Evolutionary conservation across 2,113 vertebrate genomes (phyloP).

Genomic region (Chaetops frenatus): DNA sequence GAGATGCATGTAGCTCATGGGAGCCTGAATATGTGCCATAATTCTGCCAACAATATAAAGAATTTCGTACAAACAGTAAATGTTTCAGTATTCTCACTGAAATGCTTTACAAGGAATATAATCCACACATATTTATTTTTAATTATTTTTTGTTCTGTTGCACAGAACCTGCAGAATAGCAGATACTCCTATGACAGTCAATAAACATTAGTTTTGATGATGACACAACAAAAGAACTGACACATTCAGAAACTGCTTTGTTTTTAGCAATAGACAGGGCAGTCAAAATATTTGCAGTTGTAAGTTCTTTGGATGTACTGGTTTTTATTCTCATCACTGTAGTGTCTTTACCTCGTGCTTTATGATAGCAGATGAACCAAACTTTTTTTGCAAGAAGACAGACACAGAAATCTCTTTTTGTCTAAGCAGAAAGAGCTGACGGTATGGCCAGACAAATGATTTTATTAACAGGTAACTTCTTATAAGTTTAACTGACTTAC

Average conservation of each 20-base stretch:
- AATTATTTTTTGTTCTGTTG: not conserved
- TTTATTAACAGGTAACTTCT: not conserved
- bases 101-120: not conserved
- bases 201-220: not conserved
- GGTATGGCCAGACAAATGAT: not conserved
- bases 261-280: not conserved
- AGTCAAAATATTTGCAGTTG: not conserved
- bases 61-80: not conserved
- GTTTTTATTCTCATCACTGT: not conserved
- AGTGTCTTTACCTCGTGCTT: not conserved
- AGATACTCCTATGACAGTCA: not conserved
- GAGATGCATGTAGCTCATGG: not conserved
- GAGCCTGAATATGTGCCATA: not conserved
- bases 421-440: not conserved
- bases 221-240: not conserved
- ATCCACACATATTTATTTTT: not conserved
- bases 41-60: not conserved
- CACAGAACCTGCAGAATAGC: not conserved
- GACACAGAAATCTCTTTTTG: not conserved
- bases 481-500: not conserved
- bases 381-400: not conserved
- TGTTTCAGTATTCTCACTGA: not conserved
- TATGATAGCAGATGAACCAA: not conserved
- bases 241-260: not conserved
- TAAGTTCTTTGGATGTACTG: not conserved